Evolutionary conservation across 2,113 vertebrate species (phyloP).

Genomic region (Hydrochoerus hydrochaeris): DNA sequence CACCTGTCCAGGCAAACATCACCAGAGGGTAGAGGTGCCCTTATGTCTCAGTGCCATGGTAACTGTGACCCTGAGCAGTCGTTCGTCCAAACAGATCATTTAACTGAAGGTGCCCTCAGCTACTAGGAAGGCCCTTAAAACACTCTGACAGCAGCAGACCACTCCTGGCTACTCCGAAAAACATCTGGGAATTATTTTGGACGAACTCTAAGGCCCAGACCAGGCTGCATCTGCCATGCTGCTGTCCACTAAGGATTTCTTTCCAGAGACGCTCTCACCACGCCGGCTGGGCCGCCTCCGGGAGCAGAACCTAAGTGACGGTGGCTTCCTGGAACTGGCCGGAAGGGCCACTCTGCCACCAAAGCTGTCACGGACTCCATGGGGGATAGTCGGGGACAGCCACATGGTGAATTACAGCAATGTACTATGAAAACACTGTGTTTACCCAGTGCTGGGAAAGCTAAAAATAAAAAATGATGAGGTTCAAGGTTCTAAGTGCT

Average conservation of each 20-base stretch:
- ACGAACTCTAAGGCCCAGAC: not conserved
- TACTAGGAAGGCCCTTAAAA: not conserved
- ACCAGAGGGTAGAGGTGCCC: not conserved
- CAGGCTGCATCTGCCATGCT: not conserved
- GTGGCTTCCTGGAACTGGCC: not conserved
- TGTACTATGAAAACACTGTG: not conserved
- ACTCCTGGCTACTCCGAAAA: not conserved
- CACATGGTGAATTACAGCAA: not conserved
- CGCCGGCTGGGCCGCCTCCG: too few species aligned
- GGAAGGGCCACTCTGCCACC: not conserved
- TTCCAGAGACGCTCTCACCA: not conserved
- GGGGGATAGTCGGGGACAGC: not conserved
- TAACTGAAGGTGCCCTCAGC: not conserved
- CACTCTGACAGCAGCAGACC: not conserved
- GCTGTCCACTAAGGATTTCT: not conserved
- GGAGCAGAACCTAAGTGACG: not conserved
- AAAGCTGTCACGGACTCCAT: not conserved
- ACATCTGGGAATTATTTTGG: not conserved
- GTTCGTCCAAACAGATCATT: not conserved
- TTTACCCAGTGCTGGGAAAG: not conserved
- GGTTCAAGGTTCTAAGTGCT: not conserved
- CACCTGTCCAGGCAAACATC: not conserved
- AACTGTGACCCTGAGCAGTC: not conserved
- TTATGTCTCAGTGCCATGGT: not conserved
- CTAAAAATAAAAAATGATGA: not conserved